These are phyloP conservation scores for Yponomeuta malinellus DNA, from an alignment of 2,888 invertebrate genomes.

Conservation along the genomic window DNA sequence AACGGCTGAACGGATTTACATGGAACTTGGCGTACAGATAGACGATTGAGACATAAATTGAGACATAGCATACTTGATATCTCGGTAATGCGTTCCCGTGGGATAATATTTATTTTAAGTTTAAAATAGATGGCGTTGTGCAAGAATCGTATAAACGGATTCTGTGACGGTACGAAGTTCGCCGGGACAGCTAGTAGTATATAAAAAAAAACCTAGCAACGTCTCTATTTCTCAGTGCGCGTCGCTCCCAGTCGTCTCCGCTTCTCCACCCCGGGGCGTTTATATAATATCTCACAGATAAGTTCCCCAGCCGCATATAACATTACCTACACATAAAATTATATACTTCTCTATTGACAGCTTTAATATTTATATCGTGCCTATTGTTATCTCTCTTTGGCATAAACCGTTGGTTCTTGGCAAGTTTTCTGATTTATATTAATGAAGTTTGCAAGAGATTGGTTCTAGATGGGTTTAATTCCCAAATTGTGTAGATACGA, in stretches of 20 bases:
- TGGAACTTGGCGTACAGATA: too few relatives aligned
- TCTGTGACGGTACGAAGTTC: too few relatives aligned
- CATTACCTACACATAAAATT: not conserved
- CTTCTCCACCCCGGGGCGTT: constrained; percentile 62
- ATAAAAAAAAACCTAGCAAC: constrained; percentile 6
- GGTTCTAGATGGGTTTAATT: not conserved
- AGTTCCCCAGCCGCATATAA: constrained; percentile 48
- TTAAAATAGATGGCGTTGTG: too few relatives aligned
- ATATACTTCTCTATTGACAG: constrained; percentile 60
- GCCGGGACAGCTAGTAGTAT: too few relatives aligned
- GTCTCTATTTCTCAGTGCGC: constrained; percentile 24
- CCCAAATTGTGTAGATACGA: not conserved
- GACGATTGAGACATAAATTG: too few relatives aligned
- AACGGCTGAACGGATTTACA: too few relatives aligned
- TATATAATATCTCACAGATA: constrained; percentile 71
- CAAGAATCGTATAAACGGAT: too few relatives aligned
- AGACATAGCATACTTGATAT: too few relatives aligned
- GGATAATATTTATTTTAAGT: too few relatives aligned
- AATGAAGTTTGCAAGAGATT: not conserved
- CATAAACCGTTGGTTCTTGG: not conserved
- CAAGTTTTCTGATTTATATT: not conserved
- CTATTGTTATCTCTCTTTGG: constrained; percentile 55
- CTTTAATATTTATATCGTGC: constrained; percentile 66
- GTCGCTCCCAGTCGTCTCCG: constrained; percentile 37
- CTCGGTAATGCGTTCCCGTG: too few relatives aligned